phyloP scores from a whole-genome alignment of 1,140 invertebrate genomes.

The Meteorus sp. region DNA sequence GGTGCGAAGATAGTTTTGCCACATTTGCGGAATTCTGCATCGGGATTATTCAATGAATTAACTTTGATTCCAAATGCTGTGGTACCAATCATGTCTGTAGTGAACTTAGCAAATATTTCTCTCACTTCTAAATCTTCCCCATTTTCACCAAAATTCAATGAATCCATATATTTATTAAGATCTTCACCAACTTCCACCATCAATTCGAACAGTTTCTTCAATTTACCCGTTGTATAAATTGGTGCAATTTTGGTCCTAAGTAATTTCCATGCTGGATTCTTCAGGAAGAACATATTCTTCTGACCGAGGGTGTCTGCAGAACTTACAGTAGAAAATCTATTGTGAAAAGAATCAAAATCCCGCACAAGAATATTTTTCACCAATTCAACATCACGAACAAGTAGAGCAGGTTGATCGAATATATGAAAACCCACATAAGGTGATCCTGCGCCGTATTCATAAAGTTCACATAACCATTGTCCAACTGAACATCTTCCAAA shows the following conservation, averaged over 20 bases:
- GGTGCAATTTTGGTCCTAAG: slow-evolving; percentile 53
- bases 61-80: slow-evolving; percentile 64
- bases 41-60: slow-evolving; percentile 59
- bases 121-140: slow-evolving; percentile 53
- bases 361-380: slow-evolving; percentile 56
- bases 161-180: slow-evolving; percentile 43
- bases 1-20: slow-evolving; percentile 42
- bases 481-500: slow-evolving; percentile 20
- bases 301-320: slow-evolving; percentile 36
- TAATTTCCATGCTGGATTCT: slow-evolving; percentile 49
- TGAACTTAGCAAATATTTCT: slow-evolving; percentile 57
- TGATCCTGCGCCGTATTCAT: slow-evolving; percentile 25
- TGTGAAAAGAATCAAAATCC: slow-evolving; percentile 55
- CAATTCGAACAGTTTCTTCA: slow-evolving; percentile 53
- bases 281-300: slow-evolving; percentile 42
- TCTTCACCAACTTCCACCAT: slow-evolving; percentile 50
- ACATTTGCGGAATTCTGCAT: slow-evolving; percentile 41
- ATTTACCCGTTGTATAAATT: slow-evolving; percentile 50
- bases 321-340: slow-evolving; percentile 36
- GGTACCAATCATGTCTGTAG: slow-evolving; percentile 65
- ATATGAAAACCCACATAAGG: slow-evolving; percentile 46
- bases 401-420: slow-evolving; percentile 46
- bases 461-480: slow-evolving; percentile 29
- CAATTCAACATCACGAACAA: slow-evolving; percentile 54
- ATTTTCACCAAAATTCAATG: slow-evolving; percentile 38